Evolutionary conservation across 2,888 invertebrate genomes (phyloP), one percentile per base, ranked within the genome.

Genomic region (Diabrotica balteata): DNA sequence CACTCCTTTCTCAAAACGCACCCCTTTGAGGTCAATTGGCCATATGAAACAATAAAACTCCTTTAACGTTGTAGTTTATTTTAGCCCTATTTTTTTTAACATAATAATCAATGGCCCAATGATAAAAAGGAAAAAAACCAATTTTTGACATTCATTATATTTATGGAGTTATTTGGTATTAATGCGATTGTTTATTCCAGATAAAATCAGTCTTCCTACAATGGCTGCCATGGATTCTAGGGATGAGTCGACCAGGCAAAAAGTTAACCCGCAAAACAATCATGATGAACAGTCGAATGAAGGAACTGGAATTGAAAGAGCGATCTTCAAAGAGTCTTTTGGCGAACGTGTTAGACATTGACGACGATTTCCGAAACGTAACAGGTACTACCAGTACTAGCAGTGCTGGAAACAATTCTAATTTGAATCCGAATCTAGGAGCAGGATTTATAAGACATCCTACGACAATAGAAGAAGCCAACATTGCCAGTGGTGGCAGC

Each of bases 151-250:
- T 32, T 32, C 5, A 32, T 32, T 32, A 5, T 2, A 32, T 32
- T 32, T 32, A 32, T 32, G 32, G 32, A 32, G 32, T 2, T 32
- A 32, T 4, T 32, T 32, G 5, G 32, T 32, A 32, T 32, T 32
- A 32, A 32, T 32, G 5, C 5, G 5, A 32, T 32, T 32, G 3
- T 52, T 57, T 49, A 53, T 76, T 76, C 2, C 85, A 98, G 98
- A 94, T 97, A 81, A 95, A 95, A 86, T 91, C 93, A 78, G 90
- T 97, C 80, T 95, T 99, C 85, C 91, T 98, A 77, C 95, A 96
- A 88, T 98, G 98, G 97, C 88, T 98, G 82, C 98, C 98, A 70
- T 97, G 96, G 95, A 89, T 97, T 73, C 87, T 98, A 80, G 90
- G 97, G 70, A 98, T 99, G 97, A 91, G 92, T 80, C 90, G 98